Percentiles rank a stretch among this genome's conserved stretches.
Conservation (phyloP, 2,888 invertebrate species). For the Cheilosia scutellata region DNA sequence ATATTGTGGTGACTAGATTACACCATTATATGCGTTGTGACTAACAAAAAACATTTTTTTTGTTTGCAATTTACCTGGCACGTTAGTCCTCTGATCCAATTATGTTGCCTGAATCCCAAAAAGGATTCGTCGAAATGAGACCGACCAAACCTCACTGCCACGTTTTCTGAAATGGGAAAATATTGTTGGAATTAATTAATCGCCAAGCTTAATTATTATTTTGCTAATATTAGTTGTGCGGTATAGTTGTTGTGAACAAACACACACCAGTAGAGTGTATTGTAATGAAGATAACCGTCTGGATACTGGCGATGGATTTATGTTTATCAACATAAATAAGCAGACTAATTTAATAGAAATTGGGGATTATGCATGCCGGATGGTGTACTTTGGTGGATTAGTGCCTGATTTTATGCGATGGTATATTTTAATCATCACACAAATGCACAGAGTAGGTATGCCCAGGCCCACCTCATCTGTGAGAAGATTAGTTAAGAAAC, state of each 20-base stretch:
- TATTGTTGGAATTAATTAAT: constrained; percentile 70
- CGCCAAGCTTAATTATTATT: constrained; percentile 66
- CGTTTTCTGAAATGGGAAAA: constrained; percentile 69
- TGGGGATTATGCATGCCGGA: constrained; percentile 61
- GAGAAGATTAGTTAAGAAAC: constrained; percentile 56
- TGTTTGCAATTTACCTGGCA: constrained; percentile 65
- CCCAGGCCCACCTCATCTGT: background rate
- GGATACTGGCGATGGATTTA: constrained; percentile 42
- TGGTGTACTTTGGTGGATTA: constrained; percentile 65
- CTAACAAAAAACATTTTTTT: background rate
- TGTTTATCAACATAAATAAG: constrained; percentile 63
- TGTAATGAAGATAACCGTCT: constrained; percentile 56
- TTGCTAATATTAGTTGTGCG: constrained; percentile 61
- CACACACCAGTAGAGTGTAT: background rate
- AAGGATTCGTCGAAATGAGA: constrained; percentile 47
- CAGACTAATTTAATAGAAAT: constrained; percentile 73
- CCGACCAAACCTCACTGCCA: constrained; percentile 28
- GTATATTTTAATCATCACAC: constrained; percentile 66
- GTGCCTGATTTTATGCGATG: constrained; percentile 62
- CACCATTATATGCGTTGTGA: constrained; percentile 27
- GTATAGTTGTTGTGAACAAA: background rate
- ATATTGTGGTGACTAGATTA: background rate
- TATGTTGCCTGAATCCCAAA: constrained; percentile 56
- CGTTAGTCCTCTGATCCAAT: constrained; percentile 60
- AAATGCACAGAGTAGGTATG: constrained; percentile 1